Base-by-base conservation (phyloP, 1,140 invertebrate species). In the Ips nitidus region DNA sequence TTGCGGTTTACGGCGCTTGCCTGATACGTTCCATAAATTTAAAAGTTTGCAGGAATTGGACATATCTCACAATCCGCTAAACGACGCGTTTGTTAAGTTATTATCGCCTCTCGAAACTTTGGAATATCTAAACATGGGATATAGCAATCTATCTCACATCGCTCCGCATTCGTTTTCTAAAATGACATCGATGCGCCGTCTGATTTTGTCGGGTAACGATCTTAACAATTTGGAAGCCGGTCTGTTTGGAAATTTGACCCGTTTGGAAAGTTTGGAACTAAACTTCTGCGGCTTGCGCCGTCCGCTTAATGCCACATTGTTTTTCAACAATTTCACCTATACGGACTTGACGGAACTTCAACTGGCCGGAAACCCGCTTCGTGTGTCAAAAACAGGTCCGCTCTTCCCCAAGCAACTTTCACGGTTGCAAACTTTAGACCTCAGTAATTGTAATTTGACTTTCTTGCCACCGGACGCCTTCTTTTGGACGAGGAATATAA, bases 81-180 rank as follows among this genome's bases (percentile, higher is more conserved):
- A 86, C 39, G 86, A 90, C 75, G 89, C 87, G 0, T 90, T 90
- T 75, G 87, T 87, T 7, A 85, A 82, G 74, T 76, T 90, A 8
- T 78, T 90, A n/a, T 86, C 86, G 1, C 89, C 89, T 0, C 76
- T 91, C 1, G 84, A 86, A 47, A 86, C 86, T 37, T 79, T 91
- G 6, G 86, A 89, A 79, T 88, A 87, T 75, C 79, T 91, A 5
- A 89, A 91, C 74, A 91, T 91, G 88, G 88, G 89, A 4, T 89
- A 89, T 73, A 89, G 89, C 78, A 87, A 88, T 76, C 80, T 91
- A 5, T 87, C 87, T 1, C 82, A 87, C 68, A 85, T 90, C 41
- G 85, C 86, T 4, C 87, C 85, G 38, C 83, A 86, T 3, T 88
- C 88, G 1, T 91, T 91, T 76, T 84, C 87, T 1, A 86, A 88